Evolutionary conservation across 2,888 invertebrate species (phyloP), one percentile per base, ranked within the genome.

Genomic region (Spilosoma lubricipeda): DNA sequence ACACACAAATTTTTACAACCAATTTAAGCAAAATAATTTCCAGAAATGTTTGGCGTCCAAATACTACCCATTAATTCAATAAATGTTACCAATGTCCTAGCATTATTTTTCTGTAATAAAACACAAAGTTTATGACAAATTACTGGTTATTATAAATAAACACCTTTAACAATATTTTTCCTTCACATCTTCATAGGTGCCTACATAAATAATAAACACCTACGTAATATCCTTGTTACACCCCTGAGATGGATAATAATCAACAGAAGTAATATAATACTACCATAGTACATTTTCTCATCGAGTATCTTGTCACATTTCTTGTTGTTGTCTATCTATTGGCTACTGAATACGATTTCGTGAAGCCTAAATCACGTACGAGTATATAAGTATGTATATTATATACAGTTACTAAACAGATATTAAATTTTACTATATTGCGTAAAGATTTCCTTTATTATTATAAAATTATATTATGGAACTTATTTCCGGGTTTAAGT

Each of bases 171-270:
- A 65, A 39, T 13, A 20, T 30, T 63, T 33, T 42, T 27, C 42
- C 27, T 45, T 67, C 30, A 67, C 20, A 67, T 45, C 67, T 45
- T 67, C 18, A 20, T 67, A 45, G 20, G 5, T 27, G 45, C 42
- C 45, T 36, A 67, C 66, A 66, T 66, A 66, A 66, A 66, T 66
- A 15, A 42, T 66, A 39, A n/a, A 39, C 52, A 52, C 52, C 52
- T 42, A 42, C 39, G n/a, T 18, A 42, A 66, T 39, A 66, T n/a
- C 42, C 42, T 45, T 67, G n/a, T 67, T 27, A 42, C 27, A 45
- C 15, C 27, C 33, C 20, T 45, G 36, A 67, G 67, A 42, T 67
- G 42, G 27, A 39, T 67, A 42, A 67, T 42, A 18, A n/a, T 56
- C 11, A 56, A n/a, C 0, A 56, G 9, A n/a, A 11, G n/a, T 56